A percentile compares a stretch with the other conserved stretches of the same genome.
Conservation (phyloP, 2,113 vertebrate genomes). For the Cochlearius cochlearius region DNA sequence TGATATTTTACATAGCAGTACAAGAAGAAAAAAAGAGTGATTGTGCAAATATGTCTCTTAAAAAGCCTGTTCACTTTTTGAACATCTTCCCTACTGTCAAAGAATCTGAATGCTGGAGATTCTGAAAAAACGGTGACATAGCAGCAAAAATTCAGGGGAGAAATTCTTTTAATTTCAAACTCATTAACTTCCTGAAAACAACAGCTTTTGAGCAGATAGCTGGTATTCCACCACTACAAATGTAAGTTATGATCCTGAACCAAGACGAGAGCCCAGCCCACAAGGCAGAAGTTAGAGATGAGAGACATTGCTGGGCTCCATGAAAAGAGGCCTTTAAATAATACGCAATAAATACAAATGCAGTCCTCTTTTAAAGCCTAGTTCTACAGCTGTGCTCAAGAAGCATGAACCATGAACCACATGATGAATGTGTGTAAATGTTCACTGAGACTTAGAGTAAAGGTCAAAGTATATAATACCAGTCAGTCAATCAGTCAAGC, state of each 20-base stretch:
- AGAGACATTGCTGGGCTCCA: not conserved
- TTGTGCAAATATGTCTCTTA: not conserved
- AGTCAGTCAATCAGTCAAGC: not conserved
- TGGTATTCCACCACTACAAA: not conserved
- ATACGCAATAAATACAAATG: not conserved
- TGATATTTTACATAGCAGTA: not conserved
- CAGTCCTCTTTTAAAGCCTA: not conserved
- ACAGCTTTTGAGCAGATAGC: not conserved
- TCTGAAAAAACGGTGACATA: not conserved
- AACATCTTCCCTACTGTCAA: not conserved
- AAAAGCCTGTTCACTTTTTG: not conserved
- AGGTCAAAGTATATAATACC: not conserved
- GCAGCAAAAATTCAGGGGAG: not conserved
- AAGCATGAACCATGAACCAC: not conserved
- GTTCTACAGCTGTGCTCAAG: not conserved
- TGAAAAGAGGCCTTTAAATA: not conserved
- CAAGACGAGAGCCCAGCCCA: not conserved
- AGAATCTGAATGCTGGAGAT: not conserved
- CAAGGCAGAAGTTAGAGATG: not conserved
- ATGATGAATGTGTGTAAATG: not conserved
- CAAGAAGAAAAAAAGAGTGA: not conserved
- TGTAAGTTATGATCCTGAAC: not conserved
- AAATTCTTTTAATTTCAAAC: not conserved
- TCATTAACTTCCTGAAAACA: not conserved
- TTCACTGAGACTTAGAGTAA: not conserved